Base-by-base conservation (phyloP, 1,140 invertebrate genomes). In the Triops longicaudatus region DNA sequence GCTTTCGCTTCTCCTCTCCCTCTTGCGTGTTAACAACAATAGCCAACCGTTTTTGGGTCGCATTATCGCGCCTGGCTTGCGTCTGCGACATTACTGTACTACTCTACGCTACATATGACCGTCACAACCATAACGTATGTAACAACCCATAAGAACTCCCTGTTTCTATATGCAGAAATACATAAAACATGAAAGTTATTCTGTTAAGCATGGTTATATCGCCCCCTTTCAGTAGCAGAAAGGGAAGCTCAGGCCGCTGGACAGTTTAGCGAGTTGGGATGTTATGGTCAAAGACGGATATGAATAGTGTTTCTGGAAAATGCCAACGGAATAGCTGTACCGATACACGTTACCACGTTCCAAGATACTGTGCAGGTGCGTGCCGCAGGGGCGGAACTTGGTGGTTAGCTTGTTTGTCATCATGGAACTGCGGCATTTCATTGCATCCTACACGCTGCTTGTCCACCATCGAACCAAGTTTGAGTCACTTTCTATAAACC, bases 161-260 rank as follows among this genome's bases (percentile, higher is more conserved):
- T 63, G 50, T 63, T 63, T 63, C 50, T 63, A n/a, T 63, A 63
- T 63, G 50, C 50, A 63, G 50, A 63, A 63, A 63, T 63, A 14
- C 50, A 63, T 63, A 63, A 22, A 63, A 63, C 50, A 63, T 63
- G 50, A 63, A 63, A 63, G n/a, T 63, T 63, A 63, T 63, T 9
- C 50, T 22, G n/a, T n/a, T 63, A 63, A n/a, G 50, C 17, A 63
- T 17, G 17, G 50, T 17, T 63, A 63, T 22, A 63, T 17, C 50
- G 14, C 50, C 14, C 50, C 7, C 14, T 37, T 37, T 37, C 31
- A 17, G 22, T 17, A 6, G 10, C 17, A 22, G 50, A 14, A 63
- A 63, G 22, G 50, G 7, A 7, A 6, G 17, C 22, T n/a, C 10
- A 10, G 22, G 50, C 50, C 50, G 50, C 50, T 63, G 50, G 50